A percentile compares a stretch with the other conserved stretches of the same genome.
Evolutionary conservation across 2,113 vertebrate genomes (phyloP).

Genomic region (Esox niger): DNA sequence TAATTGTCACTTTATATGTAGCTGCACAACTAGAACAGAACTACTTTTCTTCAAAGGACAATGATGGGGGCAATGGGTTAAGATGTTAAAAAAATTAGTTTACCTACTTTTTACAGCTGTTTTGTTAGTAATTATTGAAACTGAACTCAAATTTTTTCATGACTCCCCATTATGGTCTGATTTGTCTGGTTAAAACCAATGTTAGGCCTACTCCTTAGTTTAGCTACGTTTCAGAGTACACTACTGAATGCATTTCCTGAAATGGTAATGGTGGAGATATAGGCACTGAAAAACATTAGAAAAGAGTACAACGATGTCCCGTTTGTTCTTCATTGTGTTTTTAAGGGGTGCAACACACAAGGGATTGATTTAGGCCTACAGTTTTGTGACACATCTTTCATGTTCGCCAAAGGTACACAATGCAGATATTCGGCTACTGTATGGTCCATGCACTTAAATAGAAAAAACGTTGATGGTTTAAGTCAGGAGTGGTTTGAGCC

Average conservation of each 20-base stretch:
- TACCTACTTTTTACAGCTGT: slow-evolving; percentile 36
- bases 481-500: neutral
- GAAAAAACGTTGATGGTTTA: slow-evolving; percentile 23
- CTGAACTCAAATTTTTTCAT: slow-evolving; percentile 23
- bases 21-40: slow-evolving; percentile 61
- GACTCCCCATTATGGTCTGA: slow-evolving; percentile 45
- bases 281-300: slow-evolving; percentile 35
- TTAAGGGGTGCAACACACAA: neutral
- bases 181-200: slow-evolving; percentile 28
- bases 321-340: slow-evolving; percentile 29
- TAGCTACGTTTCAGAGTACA: neutral
- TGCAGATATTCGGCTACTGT: slow-evolving; percentile 55
- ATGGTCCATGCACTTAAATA: slow-evolving; percentile 28
- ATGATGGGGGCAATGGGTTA: slow-evolving; percentile 41
- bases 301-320: slow-evolving; percentile 16
- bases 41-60: slow-evolving; percentile 44
- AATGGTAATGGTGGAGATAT: slow-evolving; percentile 34
- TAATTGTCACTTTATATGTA: slow-evolving; percentile 58
- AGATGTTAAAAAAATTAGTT: slow-evolving; percentile 24
- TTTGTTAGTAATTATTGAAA: slow-evolving; percentile 44
- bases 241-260: slow-evolving; percentile 32
- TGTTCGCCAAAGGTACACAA: slow-evolving; percentile 68
- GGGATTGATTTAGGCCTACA: slow-evolving; percentile 30
- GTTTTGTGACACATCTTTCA: slow-evolving; percentile 51
- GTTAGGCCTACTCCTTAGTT: slow-evolving; percentile 23